Conservation (phyloP, 2,888 invertebrate species). For the Dasysyrphus tricinctus region DNA sequence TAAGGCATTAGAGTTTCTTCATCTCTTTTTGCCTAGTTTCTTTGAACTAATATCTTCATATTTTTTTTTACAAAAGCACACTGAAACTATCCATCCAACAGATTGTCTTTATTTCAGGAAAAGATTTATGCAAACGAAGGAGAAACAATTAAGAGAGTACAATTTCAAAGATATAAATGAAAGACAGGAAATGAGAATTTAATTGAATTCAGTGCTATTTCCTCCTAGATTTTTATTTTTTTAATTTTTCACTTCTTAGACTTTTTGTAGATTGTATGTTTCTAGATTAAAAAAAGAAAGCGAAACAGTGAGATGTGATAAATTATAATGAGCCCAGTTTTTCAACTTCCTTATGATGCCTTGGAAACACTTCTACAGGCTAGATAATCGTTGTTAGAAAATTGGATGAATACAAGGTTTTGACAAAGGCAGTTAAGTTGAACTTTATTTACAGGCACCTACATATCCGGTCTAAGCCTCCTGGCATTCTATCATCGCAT, state of each 20-base stretch:
- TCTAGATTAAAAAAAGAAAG: background rate
- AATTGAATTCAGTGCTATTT: constrained; percentile 63
- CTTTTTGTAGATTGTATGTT: no score
- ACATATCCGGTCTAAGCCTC: no score
- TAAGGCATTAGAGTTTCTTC: constrained; percentile 40
- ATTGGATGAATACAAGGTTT: no score
- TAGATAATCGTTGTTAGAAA: no score
- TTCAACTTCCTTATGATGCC: background rate
- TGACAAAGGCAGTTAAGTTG: no score
- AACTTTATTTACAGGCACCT: no score
- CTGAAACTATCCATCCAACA: constrained; percentile 9
- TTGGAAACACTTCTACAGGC: background rate
- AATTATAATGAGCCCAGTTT: background rate
- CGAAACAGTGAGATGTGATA: background rate
- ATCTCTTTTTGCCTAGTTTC: background rate
- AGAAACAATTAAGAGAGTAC: constrained; percentile 20
- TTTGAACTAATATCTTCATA: constrained; percentile 10
- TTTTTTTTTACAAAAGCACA: background rate
- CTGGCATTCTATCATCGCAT: no score
- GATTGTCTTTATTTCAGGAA: constrained; percentile 39
- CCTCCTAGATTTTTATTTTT: background rate
- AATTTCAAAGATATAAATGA: constrained; percentile 46
- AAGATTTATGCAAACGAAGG: constrained; percentile 48
- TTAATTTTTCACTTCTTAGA: background rate
- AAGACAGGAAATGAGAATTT: constrained; percentile 64